phyloP scores from a whole-genome alignment of 2,113 vertebrate species.

The Tautogolabrus adspersus region DNA sequence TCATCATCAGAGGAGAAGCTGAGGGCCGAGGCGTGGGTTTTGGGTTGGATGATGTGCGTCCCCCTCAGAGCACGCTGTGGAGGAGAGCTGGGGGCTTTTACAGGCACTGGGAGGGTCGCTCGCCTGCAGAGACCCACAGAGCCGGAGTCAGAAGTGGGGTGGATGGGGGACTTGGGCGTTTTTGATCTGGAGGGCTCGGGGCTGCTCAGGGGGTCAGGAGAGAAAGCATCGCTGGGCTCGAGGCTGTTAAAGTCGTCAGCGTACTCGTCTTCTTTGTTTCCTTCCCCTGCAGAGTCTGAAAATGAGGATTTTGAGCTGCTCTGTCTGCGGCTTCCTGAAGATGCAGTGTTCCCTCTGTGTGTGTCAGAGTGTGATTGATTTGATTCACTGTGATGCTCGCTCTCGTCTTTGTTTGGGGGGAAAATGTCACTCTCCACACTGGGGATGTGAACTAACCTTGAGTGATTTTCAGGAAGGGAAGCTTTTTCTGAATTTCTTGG shows the following conservation, averaged over 20 bases:
- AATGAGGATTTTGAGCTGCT: constrained; percentile 70
- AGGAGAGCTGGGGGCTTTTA: constrained; percentile 84
- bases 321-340: constrained; percentile 33
- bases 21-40: constrained; percentile 58
- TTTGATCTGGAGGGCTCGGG: constrained; percentile 64
- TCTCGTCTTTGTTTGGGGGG: constrained; percentile 32
- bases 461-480: constrained; percentile 33
- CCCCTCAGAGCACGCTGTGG: constrained; percentile 81
- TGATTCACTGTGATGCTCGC: constrained; percentile 12
- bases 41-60: constrained; percentile 62
- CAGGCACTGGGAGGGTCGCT: constrained; percentile 74
- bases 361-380: constrained; percentile 54
- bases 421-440: constrained; percentile 20
- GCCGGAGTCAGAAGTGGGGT: constrained; percentile 53
- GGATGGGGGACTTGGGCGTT: constrained; percentile 43
- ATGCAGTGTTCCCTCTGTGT: constrained; percentile 32
- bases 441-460: constrained; percentile 53
- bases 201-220: constrained; percentile 70
- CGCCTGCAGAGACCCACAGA: constrained; percentile 58
- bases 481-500: not conserved
- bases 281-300: constrained; percentile 78
- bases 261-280: constrained; percentile 78
- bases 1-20: constrained; percentile 74
- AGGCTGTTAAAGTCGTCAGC: constrained; percentile 87
- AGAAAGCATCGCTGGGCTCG: constrained; percentile 75